Conservation (phyloP, 2,797 vertebrate species). For the Pseudomugil gertrudae region DNA sequence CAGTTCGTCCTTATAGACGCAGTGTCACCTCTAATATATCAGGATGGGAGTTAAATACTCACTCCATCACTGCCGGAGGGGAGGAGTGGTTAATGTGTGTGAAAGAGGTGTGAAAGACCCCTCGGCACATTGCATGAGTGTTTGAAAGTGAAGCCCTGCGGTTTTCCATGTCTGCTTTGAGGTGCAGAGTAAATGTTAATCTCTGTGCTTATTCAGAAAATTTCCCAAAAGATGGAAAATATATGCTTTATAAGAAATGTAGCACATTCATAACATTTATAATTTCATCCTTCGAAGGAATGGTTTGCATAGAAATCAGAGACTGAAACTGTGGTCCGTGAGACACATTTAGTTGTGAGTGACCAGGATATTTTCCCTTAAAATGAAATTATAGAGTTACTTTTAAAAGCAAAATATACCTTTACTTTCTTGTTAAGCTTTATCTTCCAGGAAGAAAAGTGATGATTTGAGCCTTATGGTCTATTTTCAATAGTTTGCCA, state of each 20-base stretch:
- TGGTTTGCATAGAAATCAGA: neutral
- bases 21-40: constrained; percentile 33
- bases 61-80: constrained; percentile 46
- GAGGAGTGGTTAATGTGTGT: constrained; percentile 15
- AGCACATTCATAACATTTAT: neutral
- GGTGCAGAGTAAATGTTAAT: neutral
- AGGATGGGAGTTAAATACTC: constrained; percentile 40
- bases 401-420: neutral
- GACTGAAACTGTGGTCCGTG: no score
- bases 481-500: no score
- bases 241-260: neutral
- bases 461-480: no score
- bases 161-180: neutral
- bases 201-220: neutral
- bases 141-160: neutral
- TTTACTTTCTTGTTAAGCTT: neutral
- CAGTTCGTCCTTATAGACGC: constrained; percentile 28
- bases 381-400: neutral
- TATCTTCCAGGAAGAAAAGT: neutral
- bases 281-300: neutral
- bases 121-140: neutral
- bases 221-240: neutral
- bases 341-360: no score
- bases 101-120: constrained; percentile 11
- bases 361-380: neutral